Conservation (phyloP, 2,113 vertebrate genomes). For the Eira barbara region DNA sequence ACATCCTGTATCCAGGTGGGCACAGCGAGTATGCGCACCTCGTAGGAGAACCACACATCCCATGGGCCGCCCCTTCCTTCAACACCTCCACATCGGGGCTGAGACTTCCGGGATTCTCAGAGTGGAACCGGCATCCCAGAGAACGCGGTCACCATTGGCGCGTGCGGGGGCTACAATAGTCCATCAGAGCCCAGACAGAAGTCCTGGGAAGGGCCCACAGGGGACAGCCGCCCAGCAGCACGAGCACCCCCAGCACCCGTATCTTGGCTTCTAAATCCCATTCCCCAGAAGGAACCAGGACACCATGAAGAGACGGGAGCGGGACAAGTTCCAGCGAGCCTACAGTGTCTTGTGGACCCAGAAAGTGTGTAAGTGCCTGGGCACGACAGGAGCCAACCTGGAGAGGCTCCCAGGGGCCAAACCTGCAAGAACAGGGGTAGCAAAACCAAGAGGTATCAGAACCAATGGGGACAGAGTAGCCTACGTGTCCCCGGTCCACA, state of each 20-base stretch:
- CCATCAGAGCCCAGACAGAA: not conserved
- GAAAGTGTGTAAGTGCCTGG: not conserved
- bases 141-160: not conserved
- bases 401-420: not conserved
- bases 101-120: not conserved
- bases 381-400: not conserved
- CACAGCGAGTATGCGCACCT: not conserved
- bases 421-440: not conserved
- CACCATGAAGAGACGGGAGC: not conserved
- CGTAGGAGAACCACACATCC: not conserved
- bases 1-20: not conserved
- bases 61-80: not conserved
- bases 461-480: not conserved
- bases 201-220: not conserved
- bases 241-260: rapidly evolving
- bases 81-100: not conserved
- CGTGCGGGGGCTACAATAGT: not conserved
- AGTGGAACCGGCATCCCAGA: not conserved
- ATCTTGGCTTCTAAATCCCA: not conserved
- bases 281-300: not conserved
- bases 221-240: not conserved
- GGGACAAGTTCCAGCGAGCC: not conserved
- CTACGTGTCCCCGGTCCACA: rapidly evolving
- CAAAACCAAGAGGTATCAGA: not conserved
- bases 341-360: not conserved